Percentiles rank a stretch among this genome's conserved stretches.
These are phyloP conservation scores for Drosophila greeni DNA, from an alignment of 2,888 invertebrate genomes.

Conservation along the genomic window DNA sequence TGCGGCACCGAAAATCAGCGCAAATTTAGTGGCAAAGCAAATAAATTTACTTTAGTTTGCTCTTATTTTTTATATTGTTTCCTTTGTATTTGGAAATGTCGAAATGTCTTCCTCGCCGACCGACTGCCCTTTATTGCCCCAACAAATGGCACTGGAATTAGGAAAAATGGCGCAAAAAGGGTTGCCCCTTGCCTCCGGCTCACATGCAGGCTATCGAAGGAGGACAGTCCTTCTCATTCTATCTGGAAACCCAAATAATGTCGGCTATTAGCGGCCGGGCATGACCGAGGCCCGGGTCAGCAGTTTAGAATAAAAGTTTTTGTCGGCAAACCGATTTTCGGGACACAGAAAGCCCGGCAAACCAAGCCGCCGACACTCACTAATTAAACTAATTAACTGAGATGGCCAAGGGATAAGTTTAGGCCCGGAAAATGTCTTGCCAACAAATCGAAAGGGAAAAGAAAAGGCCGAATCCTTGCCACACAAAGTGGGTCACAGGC, in stretches of 20 bases:
- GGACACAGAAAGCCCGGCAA: conserved; percentile 13
- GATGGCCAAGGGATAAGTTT: conserved; percentile 34
- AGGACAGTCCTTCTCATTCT: conserved; percentile 45
- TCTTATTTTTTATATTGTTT: conserved; percentile 13
- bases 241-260: conserved; percentile 42
- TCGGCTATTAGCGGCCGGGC: conserved; percentile 57
- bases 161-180: conserved; percentile 70
- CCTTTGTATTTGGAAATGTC: conserved; percentile 54
- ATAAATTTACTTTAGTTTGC: conserved; percentile 69
- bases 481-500: conserved; percentile 49
- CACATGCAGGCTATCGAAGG: conserved; percentile 66
- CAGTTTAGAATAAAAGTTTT: conserved; percentile 52
- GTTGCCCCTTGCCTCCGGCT: conserved; percentile 38
- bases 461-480: neutral
- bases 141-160: conserved; percentile 59
- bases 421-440: conserved; percentile 12
- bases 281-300: conserved; percentile 41
- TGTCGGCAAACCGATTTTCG: conserved; percentile 51
- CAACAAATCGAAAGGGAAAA: conserved; percentile 35
- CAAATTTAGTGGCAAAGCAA: conserved; percentile 72
- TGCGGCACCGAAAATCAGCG: conserved; percentile 59
- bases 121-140: conserved; percentile 61
- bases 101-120: conserved; percentile 63
- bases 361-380: conserved; percentile 48
- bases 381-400: conserved; percentile 63